Evolutionary conservation across 1,140 invertebrate species (phyloP).

Genomic region (Halictus rubicundus): DNA sequence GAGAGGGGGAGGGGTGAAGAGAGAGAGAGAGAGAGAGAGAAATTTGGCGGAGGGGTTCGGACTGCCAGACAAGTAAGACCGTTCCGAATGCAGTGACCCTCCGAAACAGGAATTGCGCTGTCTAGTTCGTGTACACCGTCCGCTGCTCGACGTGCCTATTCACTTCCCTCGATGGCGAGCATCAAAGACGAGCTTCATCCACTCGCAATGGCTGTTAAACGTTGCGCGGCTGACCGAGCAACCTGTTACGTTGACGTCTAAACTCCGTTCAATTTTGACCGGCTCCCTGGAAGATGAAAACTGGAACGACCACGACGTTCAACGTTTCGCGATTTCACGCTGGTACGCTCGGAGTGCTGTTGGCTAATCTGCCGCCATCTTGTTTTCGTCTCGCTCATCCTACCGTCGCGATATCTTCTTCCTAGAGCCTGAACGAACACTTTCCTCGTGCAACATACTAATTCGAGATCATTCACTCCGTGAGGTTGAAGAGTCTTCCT

Average conservation of each 20-base stretch:
- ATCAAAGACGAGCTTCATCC: conserved; percentile 35
- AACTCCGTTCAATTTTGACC: neutral
- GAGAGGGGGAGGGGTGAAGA: too few species aligned
- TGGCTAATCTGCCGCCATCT: too few species aligned
- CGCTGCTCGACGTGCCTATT: conserved; percentile 42
- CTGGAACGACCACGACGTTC: neutral
- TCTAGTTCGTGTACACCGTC: conserved; percentile 34
- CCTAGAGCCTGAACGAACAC: too few species aligned
- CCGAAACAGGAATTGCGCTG: conserved; percentile 56
- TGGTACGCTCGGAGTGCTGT: too few species aligned
- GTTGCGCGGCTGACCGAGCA: conserved; percentile 48
- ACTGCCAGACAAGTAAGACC: conserved; percentile 1
- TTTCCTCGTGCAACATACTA: too few species aligned
- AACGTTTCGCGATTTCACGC: neutral
- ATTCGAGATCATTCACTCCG: too few species aligned
- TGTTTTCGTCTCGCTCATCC: too few species aligned
- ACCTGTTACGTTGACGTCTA: conserved; percentile 68
- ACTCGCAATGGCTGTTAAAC: conserved; percentile 32
- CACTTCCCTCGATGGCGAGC: conserved; percentile 22
- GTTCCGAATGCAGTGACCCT: conserved; percentile 45
- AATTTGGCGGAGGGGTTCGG: conserved; percentile 14
- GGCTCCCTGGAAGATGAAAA: neutral
- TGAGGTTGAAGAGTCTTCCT: too few species aligned
- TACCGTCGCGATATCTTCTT: too few species aligned
- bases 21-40: neutral